Base-by-base conservation (phyloP, 2,797 vertebrate genomes). In the Diglossa cyanea region DNA sequence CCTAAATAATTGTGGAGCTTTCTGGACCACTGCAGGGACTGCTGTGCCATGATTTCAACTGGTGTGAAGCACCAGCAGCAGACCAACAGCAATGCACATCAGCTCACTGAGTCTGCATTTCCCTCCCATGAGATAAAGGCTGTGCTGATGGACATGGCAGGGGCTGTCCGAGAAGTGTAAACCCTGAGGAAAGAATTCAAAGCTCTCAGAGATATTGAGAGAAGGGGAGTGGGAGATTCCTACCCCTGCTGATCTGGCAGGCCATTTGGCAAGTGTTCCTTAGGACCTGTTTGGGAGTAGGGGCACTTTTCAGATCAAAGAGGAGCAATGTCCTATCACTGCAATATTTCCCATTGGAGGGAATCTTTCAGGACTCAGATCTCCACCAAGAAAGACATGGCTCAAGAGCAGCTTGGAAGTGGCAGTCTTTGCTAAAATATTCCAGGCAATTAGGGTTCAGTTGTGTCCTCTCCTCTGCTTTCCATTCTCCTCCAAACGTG, bases 21-120 rank as follows among this genome's bases (percentile, higher is more conserved):
- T 13, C 13, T 33, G 39, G 30, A 37, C 35, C 0, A 0, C 44
- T 48, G 65, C 44, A 62, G 48, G 48, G 42, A 26, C 17, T 30
- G 35, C 58, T 35, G 23, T 31, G 42, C 72, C 30, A 3, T 45
- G n/a, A 62, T 61, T 74, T 74, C n/a, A 26, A 9, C 4, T 5
- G 26, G 5, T 45, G 53, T 42, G 58, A 85, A 44, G n/a, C 53
- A 39, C 31, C 51, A n/a, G 1, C 16, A 66, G n/a, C 63, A 50
- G 60, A 40, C 8, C n/a, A 19, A 20, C 17, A 48, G 28, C 2
- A 10, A 50, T 7, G 55, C 31, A 23, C 16, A 23, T 7, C 60
- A 51, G 73, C 13, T 72, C 75, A 40, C 16, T 12, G 40, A 9
- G n/a, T 17, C 39, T 74, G 42, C 55, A 23, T 28, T 55, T 77